Percentiles rank a stretch among this genome's conserved stretches.
These are phyloP conservation scores for Gandaritis pyraliata DNA, from an alignment of 2,888 invertebrate species.

Conservation along the genomic window DNA sequence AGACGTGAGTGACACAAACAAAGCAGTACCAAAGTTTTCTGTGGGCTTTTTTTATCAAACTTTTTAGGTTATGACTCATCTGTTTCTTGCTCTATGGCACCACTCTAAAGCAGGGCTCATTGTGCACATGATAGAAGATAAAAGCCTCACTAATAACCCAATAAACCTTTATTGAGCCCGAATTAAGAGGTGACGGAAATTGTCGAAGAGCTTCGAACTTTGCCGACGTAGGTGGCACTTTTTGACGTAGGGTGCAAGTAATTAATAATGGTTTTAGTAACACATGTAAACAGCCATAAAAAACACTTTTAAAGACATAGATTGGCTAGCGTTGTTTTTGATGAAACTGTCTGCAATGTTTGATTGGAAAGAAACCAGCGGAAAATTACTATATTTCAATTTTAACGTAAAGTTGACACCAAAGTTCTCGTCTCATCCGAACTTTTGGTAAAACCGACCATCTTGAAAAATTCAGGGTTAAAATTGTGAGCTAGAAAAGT, in stretches of 20 bases:
- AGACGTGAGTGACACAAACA: too few species aligned
- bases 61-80: slow-evolving; percentile 22
- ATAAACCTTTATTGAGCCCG: slow-evolving; percentile 66
- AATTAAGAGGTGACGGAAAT: slow-evolving; percentile 57
- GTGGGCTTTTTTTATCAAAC: slow-evolving; percentile 6
- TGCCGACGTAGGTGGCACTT: slow-evolving; percentile 41
- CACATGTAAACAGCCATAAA: too few species aligned
- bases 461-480: background rate
- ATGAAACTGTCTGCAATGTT: too few species aligned
- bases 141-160: slow-evolving; percentile 62
- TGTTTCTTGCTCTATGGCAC: slow-evolving; percentile 39
- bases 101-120: slow-evolving; percentile 55
- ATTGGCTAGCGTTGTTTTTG: slow-evolving; percentile 26
- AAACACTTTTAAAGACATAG: slow-evolving; percentile 34
- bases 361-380: background rate
- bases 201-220: slow-evolving; percentile 52
- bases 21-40: background rate
- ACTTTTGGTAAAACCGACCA: background rate
- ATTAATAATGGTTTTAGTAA: slow-evolving; percentile 53
- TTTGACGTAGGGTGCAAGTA: slow-evolving; percentile 45
- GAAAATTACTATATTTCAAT: too few species aligned
- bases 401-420: background rate
- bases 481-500: background rate
- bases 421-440: background rate
- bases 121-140: slow-evolving; percentile 60